Conservation (phyloP, 2,797 vertebrate genomes). For the Hypotaenidia okinawae region DNA sequence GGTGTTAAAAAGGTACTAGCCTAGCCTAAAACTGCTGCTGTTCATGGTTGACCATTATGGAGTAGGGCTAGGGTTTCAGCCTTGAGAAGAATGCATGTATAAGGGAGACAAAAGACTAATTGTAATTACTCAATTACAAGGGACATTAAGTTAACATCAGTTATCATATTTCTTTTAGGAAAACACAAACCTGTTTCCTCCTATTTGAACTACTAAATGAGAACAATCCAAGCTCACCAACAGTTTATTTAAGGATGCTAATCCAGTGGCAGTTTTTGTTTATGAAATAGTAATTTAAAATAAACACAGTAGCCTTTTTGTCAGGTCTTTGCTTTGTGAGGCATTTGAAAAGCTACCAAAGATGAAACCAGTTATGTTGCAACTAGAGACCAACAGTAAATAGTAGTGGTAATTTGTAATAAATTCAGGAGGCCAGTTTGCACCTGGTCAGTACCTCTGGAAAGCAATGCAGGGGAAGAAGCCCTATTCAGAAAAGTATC, state of each 20-base stretch:
- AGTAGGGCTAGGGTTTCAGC: background rate
- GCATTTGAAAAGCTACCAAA: background rate
- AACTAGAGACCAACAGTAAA: background rate
- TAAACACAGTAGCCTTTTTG: background rate
- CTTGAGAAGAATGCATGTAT: background rate
- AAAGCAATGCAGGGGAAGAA: background rate
- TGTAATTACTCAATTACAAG: background rate
- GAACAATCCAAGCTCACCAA: background rate
- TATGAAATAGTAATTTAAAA: background rate
- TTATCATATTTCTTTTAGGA: background rate
- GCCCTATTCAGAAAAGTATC: background rate
- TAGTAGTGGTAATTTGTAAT: background rate
- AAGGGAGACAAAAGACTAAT: background rate
- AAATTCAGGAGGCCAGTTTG: background rate
- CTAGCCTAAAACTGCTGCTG: background rate
- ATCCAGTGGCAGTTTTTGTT: background rate
- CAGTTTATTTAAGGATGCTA: background rate
- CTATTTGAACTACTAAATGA: background rate
- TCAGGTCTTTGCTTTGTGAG: background rate
- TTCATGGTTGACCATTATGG: background rate
- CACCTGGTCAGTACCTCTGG: background rate
- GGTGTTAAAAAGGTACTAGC: background rate
- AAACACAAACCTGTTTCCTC: background rate
- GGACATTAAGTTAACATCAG: background rate
- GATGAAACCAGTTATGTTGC: background rate